Conservation (phyloP, 1,140 invertebrate genomes). For the Meloidogyne exigua region DNA sequence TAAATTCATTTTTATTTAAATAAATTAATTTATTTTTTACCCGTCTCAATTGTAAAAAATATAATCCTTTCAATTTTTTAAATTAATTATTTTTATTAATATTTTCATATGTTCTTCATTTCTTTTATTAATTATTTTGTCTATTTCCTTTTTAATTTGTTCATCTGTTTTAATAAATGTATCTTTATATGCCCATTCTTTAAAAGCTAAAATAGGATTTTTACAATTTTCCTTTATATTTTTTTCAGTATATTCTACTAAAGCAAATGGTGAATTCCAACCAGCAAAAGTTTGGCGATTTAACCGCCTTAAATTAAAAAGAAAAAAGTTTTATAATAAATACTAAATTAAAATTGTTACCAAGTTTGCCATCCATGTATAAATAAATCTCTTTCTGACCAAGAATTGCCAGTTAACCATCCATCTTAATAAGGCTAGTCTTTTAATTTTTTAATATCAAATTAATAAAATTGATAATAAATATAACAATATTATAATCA, state of each 20-base stretch:
- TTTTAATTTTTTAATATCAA: too few species aligned
- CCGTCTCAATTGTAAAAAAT: too few species aligned
- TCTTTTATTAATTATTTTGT: not conserved
- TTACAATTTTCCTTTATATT: not conserved
- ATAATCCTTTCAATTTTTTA: not conserved
- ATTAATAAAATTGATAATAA: too few species aligned
- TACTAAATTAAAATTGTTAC: not conserved
- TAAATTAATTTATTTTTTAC: not conserved
- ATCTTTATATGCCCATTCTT: not conserved
- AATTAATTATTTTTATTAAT: not conserved
- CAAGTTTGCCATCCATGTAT: constrained; percentile 37
- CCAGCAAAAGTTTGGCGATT: constrained; percentile 8
- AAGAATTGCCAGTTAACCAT: constrained; percentile 38
- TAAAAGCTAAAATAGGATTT: not conserved
- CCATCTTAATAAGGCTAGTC: constrained; percentile 41
- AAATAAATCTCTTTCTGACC: constrained; percentile 38
- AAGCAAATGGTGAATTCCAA: constrained; percentile 14
- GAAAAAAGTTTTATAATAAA: not conserved
- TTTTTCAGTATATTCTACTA: not conserved
- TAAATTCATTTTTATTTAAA: not conserved
- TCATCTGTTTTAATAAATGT: not conserved
- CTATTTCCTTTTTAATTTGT: not conserved
- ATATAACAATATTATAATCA: too few species aligned
- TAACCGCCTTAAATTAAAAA: not conserved
- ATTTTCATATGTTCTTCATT: not conserved